These are phyloP conservation scores for Antechinus stuartii DNA, from an alignment of 2,113 vertebrate genomes.

Conservation along the genomic window DNA sequence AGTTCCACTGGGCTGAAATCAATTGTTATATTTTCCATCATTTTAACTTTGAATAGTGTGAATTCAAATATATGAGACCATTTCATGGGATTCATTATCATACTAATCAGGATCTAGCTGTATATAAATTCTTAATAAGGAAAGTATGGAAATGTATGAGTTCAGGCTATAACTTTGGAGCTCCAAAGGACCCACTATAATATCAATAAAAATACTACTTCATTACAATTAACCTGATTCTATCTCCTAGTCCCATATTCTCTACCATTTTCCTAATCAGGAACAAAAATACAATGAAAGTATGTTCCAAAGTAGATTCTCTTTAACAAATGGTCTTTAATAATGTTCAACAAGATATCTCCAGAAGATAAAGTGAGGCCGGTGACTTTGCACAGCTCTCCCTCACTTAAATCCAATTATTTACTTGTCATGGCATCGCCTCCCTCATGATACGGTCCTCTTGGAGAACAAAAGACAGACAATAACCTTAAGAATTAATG, in stretches of 20 bases:
- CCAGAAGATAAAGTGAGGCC: too few relatives aligned
- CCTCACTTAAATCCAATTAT: too few relatives aligned
- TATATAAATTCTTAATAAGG: not conserved
- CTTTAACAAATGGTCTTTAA: not conserved
- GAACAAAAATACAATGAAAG: constrained; percentile 5
- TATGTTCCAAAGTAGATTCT: constrained; percentile 7
- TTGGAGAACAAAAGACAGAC: too few relatives aligned
- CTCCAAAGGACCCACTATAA: not conserved
- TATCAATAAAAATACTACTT: constrained; percentile 2
- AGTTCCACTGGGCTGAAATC: not conserved
- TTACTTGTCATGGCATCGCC: too few relatives aligned
- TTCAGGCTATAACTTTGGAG: not conserved
- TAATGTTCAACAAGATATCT: not conserved
- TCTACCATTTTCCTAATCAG: constrained; percentile 11
- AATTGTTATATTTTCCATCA: not conserved
- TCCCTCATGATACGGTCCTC: too few relatives aligned
- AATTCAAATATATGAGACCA: not conserved
- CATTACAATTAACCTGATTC: not conserved
- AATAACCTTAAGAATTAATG: too few relatives aligned
- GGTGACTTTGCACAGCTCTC: too few relatives aligned
- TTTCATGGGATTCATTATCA: not conserved
- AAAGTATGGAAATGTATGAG: not conserved
- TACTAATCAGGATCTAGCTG: not conserved
- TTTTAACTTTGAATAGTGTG: not conserved
- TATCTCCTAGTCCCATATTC: not conserved